A percentile compares a stretch with the other conserved stretches of the same genome.
phyloP scores from a whole-genome alignment of 2,797 vertebrate species.

The Gallinago solitaria region DNA sequence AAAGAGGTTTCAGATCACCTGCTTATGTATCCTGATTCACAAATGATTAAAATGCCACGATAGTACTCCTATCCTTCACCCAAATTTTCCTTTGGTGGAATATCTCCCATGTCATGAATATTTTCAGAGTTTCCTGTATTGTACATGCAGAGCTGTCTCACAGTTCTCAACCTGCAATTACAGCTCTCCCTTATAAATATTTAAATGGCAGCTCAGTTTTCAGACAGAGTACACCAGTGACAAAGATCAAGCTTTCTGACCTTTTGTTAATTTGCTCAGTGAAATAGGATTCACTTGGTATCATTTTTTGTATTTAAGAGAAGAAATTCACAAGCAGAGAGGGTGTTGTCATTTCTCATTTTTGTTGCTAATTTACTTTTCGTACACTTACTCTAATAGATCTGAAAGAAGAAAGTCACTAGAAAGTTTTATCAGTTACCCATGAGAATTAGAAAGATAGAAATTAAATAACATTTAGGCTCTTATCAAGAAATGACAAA shows the following conservation, averaged over 20 bases:
- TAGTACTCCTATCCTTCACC: not conserved
- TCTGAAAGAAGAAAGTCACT: not conserved
- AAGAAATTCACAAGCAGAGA: not conserved
- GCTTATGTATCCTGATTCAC: not conserved
- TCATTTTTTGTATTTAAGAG: not conserved
- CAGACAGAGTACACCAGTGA: conserved; percentile 50
- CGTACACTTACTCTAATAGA: not conserved
- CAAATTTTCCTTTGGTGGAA: not conserved
- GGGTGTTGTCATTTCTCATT: not conserved
- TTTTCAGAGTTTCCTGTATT: not conserved
- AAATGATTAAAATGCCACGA: not conserved
- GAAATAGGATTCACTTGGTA: conserved; percentile 62
- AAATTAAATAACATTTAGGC: not conserved
- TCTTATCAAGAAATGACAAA: not conserved
- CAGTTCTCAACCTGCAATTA: conserved; percentile 45
- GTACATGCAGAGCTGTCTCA: not conserved
- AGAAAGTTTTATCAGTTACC: not conserved
- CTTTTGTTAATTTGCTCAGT: conserved; percentile 73
- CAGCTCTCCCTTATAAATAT: conserved; percentile 70
- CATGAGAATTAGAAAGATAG: not conserved
- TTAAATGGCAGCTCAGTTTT: conserved; percentile 74
- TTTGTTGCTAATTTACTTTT: not conserved
- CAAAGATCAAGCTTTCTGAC: conserved; percentile 76
- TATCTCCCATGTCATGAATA: not conserved
- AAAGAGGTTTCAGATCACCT: not conserved